A percentile compares a stretch with the other conserved stretches of the same genome.
Conservation (phyloP, 2,888 invertebrate species). For the Athetis lepigone region DNA sequence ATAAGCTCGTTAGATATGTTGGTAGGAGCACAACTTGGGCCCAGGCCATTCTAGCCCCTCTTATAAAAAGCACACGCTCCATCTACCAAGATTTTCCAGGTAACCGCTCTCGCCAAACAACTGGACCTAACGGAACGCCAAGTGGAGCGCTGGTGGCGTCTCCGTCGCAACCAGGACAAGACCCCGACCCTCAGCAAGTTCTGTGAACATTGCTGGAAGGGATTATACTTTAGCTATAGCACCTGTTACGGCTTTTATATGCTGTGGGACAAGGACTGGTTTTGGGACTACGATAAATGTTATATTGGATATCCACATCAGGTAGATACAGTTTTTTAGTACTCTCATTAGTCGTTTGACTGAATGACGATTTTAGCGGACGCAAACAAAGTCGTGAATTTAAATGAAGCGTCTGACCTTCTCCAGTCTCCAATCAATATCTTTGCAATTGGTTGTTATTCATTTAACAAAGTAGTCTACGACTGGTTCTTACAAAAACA, state of each 20-base stretch:
- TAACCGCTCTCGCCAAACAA: constrained; percentile 93
- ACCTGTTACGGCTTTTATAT: constrained; percentile 94
- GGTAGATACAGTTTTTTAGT: constrained; percentile 70
- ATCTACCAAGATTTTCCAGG: background rate
- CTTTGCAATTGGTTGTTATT: no score
- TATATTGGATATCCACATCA: constrained; percentile 94
- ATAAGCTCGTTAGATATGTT: background rate
- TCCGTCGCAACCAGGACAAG: constrained; percentile 95
- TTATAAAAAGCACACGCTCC: background rate
- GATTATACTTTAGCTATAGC: constrained; percentile 94
- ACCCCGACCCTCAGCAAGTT: constrained; percentile 97
- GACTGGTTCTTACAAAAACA: no score
- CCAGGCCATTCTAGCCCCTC: background rate
- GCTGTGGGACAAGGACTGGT: constrained; percentile 97
- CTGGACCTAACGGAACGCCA: constrained; percentile 96
- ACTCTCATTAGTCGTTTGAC: no score
- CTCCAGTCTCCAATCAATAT: no score
- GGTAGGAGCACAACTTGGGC: background rate
- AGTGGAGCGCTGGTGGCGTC: constrained; percentile 97
- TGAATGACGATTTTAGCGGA: no score
- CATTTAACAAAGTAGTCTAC: no score
- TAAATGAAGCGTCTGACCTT: no score
- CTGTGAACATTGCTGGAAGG: constrained; percentile 97
- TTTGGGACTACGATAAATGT: constrained; percentile 97
- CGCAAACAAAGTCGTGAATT: no score